Evolutionary conservation across 1,140 invertebrate species (phyloP).

Genomic region (Achroia grisella): DNA sequence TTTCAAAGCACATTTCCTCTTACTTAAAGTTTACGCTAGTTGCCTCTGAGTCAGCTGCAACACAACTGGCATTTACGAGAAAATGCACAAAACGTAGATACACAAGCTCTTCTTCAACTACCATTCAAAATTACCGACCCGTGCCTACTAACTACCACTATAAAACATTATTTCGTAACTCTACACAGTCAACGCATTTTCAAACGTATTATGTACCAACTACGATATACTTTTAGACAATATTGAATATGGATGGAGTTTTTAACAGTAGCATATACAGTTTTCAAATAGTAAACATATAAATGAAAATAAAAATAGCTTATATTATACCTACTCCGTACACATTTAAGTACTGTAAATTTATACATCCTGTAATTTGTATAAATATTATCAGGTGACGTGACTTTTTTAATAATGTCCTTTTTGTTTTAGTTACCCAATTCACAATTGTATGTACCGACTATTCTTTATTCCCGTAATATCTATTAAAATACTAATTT

Average conservation of each 20-base stretch:
- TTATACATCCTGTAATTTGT: no score
- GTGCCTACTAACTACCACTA: slow-evolving; percentile 12
- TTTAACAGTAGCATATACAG: not conserved
- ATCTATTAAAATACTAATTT: no score
- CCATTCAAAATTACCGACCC: slow-evolving; percentile 25
- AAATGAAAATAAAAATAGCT: not conserved
- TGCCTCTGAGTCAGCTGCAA: slow-evolving; percentile 43
- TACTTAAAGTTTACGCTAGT: slow-evolving; percentile 51
- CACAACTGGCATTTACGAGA: slow-evolving; percentile 24
- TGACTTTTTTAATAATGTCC: no score
- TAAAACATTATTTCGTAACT: slow-evolving; percentile 12
- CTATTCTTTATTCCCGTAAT: no score
- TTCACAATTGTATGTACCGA: no score
- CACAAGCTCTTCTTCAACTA: slow-evolving; percentile 15
- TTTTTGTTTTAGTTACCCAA: no score
- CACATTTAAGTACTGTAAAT: no score
- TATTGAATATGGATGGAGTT: no score
- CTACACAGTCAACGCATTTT: not conserved
- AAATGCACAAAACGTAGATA: slow-evolving; percentile 25
- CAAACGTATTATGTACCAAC: not conserved
- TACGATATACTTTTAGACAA: no score
- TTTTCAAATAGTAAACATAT: not conserved
- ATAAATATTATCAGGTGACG: no score
- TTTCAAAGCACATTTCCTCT: slow-evolving; percentile 49
- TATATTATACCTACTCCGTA: no score